These are phyloP conservation scores for Lepidocyrtoides sp. DNA, from an alignment of 2,888 invertebrate species.

Conservation along the genomic window DNA sequence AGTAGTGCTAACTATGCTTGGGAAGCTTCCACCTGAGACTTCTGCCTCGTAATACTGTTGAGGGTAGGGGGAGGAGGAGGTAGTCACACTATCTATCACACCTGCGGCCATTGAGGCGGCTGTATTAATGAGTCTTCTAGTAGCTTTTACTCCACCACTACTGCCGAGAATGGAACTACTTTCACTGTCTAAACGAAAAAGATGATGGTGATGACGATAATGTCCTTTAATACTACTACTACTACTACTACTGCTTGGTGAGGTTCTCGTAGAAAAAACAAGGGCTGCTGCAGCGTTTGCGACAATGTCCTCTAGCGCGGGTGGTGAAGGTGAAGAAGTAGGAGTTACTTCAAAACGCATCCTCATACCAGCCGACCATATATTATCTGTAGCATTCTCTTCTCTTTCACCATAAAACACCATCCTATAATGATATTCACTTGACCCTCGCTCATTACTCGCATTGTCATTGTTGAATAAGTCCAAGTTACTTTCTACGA, in stretches of 20 bases:
- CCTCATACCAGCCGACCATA: slow-evolving; percentile 68
- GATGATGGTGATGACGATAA: slow-evolving; percentile 49
- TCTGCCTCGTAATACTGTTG: slow-evolving; percentile 62
- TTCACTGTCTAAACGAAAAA: slow-evolving; percentile 53
- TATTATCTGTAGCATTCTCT: slow-evolving; percentile 70
- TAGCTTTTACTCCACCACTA: slow-evolving; percentile 27
- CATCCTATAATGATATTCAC: slow-evolving; percentile 55
- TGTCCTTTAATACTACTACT: too few relatives aligned
- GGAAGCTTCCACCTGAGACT: slow-evolving; percentile 31
- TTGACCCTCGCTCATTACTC: slow-evolving; percentile 32
- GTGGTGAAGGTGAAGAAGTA: slow-evolving; percentile 47
- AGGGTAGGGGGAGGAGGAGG: slow-evolving; percentile 42
- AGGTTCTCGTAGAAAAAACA: not conserved
- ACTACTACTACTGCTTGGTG: not conserved
- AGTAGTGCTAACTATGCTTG: slow-evolving; percentile 33
- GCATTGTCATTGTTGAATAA: slow-evolving; percentile 1
- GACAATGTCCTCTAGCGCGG: slow-evolving; percentile 40
- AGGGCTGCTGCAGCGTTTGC: slow-evolving; percentile 21
- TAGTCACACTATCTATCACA: slow-evolving; percentile 61
- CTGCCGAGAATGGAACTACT: slow-evolving; percentile 4
- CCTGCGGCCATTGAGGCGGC: slow-evolving; percentile 70
- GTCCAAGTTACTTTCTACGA: slow-evolving; percentile 26
- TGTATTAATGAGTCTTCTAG: slow-evolving; percentile 56
- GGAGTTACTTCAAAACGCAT: slow-evolving; percentile 55
- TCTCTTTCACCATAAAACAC: slow-evolving; percentile 74